Conservation (phyloP, 2,113 vertebrate species). For the Podarcis raffonei region DNA sequence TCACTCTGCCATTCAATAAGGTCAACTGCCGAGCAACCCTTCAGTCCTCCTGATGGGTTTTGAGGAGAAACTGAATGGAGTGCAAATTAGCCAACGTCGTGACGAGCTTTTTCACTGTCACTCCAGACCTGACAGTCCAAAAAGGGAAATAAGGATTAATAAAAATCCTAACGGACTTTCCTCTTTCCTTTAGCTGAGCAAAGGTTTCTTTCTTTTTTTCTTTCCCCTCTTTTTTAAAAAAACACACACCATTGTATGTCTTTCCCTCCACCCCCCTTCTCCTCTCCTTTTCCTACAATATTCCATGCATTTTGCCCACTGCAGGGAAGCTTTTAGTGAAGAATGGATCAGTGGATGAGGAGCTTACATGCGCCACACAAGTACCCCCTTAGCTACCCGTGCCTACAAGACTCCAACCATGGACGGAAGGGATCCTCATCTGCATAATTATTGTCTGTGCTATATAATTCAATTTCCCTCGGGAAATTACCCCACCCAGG, state of each 20-base stretch:
- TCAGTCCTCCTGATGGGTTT: constrained; percentile 80
- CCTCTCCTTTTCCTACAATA: constrained; percentile 53
- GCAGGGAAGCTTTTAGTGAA: constrained; percentile 57
- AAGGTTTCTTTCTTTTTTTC: constrained; percentile 30
- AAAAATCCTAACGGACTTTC: constrained; percentile 65
- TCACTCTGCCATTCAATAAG: constrained; percentile 81
- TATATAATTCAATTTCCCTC: neutral
- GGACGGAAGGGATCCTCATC: neutral
- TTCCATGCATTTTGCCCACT: constrained; percentile 65
- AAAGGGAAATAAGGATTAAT: constrained; percentile 76
- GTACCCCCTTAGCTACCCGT: constrained; percentile 47
- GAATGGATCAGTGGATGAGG: constrained; percentile 59
- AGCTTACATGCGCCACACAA: constrained; percentile 14
- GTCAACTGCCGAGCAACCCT: constrained; percentile 78
- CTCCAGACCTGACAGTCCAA: constrained; percentile 75
- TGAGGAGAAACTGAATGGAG: constrained; percentile 82
- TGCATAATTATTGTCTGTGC: constrained; percentile 18
- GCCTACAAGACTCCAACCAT: neutral
- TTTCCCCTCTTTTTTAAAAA: neutral
- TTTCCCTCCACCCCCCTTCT: constrained; percentile 8
- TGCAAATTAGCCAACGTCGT: constrained; percentile 84
- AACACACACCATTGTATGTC: neutral
- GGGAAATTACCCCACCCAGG: accelerated
- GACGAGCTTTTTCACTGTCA: constrained; percentile 81
- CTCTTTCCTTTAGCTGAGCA: constrained; percentile 72